phyloP scores from a whole-genome alignment of 2,888 invertebrate species.

The Mesorhabditis belari region DNA sequence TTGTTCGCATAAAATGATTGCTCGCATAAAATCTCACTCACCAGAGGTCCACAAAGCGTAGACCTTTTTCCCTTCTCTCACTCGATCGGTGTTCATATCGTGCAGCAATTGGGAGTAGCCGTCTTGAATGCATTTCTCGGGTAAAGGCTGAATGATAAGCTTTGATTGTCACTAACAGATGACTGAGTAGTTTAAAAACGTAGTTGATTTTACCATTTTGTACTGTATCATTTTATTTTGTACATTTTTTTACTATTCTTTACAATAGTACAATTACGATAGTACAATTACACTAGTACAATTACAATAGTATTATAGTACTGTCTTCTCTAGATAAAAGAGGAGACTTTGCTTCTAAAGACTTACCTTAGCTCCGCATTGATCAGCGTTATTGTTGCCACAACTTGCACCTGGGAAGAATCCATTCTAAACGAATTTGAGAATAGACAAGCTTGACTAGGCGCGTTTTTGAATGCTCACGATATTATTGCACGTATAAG shows the following conservation, averaged over 20 bases:
- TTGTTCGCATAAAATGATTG: not conserved
- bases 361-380: not conserved
- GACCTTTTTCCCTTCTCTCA: not conserved
- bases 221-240: too few species aligned
- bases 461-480: not conserved
- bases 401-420: not conserved
- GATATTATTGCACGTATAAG: not conserved
- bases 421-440: not conserved
- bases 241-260: too few species aligned
- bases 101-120: not conserved
- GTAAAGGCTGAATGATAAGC: not conserved
- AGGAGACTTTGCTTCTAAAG: not conserved
- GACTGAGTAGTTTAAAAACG: not conserved
- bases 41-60: not conserved
- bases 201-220: too few species aligned
- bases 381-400: not conserved
- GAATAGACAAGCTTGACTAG: not conserved
- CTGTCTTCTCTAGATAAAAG: too few species aligned
- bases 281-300: too few species aligned
- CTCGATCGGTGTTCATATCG: not conserved
- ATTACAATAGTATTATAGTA: too few species aligned
- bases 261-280: too few species aligned
- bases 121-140: not conserved
- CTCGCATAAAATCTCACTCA: not conserved
- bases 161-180: too few species aligned